Base-by-base conservation (phyloP, 2,797 vertebrate genomes). In the Apodemus agrarius region DNA sequence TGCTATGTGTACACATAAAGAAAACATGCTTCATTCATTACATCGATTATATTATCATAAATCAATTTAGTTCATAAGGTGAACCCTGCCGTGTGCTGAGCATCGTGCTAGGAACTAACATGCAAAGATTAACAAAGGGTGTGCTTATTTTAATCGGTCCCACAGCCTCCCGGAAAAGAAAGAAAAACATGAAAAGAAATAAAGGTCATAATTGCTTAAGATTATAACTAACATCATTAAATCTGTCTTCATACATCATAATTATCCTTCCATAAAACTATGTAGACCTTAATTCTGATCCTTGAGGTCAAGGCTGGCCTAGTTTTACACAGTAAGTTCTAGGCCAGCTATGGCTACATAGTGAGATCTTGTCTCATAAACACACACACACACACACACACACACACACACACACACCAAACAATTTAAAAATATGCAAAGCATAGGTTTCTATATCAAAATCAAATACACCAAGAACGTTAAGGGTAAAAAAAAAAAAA, bases 401-500 rank as follows among this genome's bases (percentile, higher is more conserved):
- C 59, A 61, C 22, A 61, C 59, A 61, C 43, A 43, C 43, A 43
- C 43, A 43, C 43, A 43, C 24, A 3, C 59, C 17, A 85, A 84
- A 22, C 26, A 46, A 65, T 37, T 63, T n/a, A 83, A 40, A 65
- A 31, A 88, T 29, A 37, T 85, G 29, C 22, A 95, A 76, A 96
- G 75, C 14, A 82, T n/a, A 59, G 13, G 61, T 72, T 94, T 91
- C 40, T 72, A 90, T 22, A 61, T 94, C 79, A 61, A 94, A 34
- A 43, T 79, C 43, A 89, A 93, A 86, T 37, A 79, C 9, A 89
- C 4, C 5, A 81, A 83, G 34, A 95, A 90, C n/a, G 12, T 57
- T 91, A 90, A 52, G 88, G 88, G 43, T 82, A n/a, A 92, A 93
- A 91, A 95, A 72, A 37, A 57, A 21, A n/a, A 92, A 93, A 91